A percentile compares a stretch with the other conserved stretches of the same genome.
phyloP scores from a whole-genome alignment of 2,888 invertebrate species.

The Pecten maximus region DNA sequence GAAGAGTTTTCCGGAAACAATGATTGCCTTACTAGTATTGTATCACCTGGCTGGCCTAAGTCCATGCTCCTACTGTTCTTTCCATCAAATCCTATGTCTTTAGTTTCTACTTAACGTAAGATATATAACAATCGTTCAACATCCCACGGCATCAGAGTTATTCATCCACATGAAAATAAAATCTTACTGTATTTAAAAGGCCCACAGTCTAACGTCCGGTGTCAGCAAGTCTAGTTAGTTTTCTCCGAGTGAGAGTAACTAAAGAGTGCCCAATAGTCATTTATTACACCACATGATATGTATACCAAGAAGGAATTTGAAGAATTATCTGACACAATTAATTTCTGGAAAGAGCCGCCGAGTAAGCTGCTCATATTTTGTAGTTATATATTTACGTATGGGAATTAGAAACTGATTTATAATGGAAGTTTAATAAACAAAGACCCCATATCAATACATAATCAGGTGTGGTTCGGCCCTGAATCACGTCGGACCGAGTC shows the following conservation, averaged over 20 bases:
- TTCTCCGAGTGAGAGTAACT: not conserved
- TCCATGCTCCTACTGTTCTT: not conserved
- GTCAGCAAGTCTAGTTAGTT: not conserved
- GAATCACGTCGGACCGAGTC: not conserved
- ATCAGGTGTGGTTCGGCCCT: not conserved
- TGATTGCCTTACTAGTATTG: not conserved
- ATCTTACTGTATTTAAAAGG: constrained; percentile 21
- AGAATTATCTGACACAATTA: not conserved
- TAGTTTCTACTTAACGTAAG: not conserved
- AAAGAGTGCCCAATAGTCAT: not conserved
- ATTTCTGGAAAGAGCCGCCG: not conserved
- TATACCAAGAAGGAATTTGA: not conserved
- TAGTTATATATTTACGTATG: not conserved
- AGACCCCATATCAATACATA: not conserved
- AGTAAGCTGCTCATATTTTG: constrained; percentile 13
- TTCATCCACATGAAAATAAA: constrained; percentile 25
- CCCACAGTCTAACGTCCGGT: not conserved
- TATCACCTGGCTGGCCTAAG: not conserved
- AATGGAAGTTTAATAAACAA: constrained; percentile 13
- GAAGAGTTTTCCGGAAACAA: not conserved
- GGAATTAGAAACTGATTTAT: constrained; percentile 24
- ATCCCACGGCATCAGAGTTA: constrained; percentile 8
- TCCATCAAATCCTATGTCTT: not conserved
- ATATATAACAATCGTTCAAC: not conserved
- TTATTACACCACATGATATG: not conserved